Base-by-base conservation (phyloP, 2,888 invertebrate species). In the Halictus ligatus region DNA sequence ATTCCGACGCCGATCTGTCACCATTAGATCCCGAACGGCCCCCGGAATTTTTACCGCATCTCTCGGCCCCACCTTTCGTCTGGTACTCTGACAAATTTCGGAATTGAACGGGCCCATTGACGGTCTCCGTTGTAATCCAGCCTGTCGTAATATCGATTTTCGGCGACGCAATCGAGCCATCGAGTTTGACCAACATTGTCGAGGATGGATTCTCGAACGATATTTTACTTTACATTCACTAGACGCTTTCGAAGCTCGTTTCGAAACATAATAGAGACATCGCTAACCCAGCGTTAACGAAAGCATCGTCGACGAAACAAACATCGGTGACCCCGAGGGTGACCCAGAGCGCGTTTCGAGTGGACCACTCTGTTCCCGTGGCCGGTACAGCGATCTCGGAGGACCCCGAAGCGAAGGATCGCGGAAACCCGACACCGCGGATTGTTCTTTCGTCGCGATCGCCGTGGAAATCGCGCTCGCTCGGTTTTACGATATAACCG, bases 1-100 rank as follows among this genome's bases (percentile, higher is more conserved):
- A 94, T 94, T 91, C 74, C 84, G 50, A 60, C 89, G 92, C 91
- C 93, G 92, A 94, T 94, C 93, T 86, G 92, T 94, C 93, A 93
- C 88, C 88, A 89, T 92, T 91, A 91, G 84, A 90, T 82, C 80
- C 86, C 48, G 67, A 25, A 12, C 80, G 80, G 74, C 67, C 29
- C 83, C 83, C 21, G 75, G 15, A 64, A 64, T 64, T 64, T 60
- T 25, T 13, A 60, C 25, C 60, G 15, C 13, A 25, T 60, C 60
- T 6, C 0, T 13, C 13, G 25, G 15, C 25, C 13, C 29, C 64
- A 29, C 64, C 29, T 64, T 15, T 29, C 64, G 15, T 7, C 10
- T 0, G 43, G 18, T 29, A 25, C 29, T n/a, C n/a, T n/a, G 60
- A 76, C 64, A 76, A 64, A 76, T 76, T 76, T 64, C 25, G 29